phyloP scores from a whole-genome alignment of 1,140 invertebrate genomes.

The Drosophila miranda region DNA sequence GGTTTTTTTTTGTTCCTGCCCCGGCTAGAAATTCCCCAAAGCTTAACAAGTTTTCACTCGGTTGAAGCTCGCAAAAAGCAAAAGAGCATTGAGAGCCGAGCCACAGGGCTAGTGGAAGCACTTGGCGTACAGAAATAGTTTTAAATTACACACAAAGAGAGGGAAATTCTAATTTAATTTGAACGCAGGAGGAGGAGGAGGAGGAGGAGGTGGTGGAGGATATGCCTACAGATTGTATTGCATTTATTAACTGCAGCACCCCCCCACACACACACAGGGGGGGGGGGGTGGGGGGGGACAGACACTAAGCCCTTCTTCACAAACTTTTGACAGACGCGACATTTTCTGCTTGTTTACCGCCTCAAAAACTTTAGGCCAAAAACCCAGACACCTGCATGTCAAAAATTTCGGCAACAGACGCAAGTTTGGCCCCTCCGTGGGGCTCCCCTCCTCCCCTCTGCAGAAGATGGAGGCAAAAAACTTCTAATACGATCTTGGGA shows the following conservation, averaged over 20 bases:
- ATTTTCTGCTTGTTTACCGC: slow-evolving; percentile 78
- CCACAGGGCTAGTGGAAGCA: slow-evolving; percentile 13
- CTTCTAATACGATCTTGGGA: no score
- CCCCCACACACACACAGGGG: no score
- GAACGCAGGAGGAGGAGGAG: slow-evolving; percentile 29
- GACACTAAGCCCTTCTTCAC: slow-evolving; percentile 19
- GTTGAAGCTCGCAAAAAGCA: slow-evolving; percentile 42
- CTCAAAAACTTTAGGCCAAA: slow-evolving; percentile 62
- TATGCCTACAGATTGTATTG: slow-evolving; percentile 8
- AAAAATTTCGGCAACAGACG: slow-evolving; percentile 46
- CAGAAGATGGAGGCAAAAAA: no score
- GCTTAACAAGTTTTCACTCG: slow-evolving; percentile 80
- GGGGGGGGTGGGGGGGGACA: background rate
- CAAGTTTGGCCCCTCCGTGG: no score
- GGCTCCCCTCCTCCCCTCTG: no score
- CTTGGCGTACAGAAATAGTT: slow-evolving; percentile 69
- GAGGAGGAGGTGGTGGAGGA: background rate
- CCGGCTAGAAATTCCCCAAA: slow-evolving; percentile 72
- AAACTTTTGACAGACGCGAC: slow-evolving; percentile 70
- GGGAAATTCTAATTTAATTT: slow-evolving; percentile 78
- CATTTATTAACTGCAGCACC: slow-evolving; percentile 76
- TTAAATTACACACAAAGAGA: slow-evolving; percentile 71
- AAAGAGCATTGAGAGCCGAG: slow-evolving; percentile 21
- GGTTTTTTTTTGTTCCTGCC: slow-evolving; percentile 41
- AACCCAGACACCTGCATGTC: slow-evolving; percentile 46